Evolutionary conservation across 2,113 vertebrate species (phyloP).

Genomic region (Hemicordylus capensis): DNA sequence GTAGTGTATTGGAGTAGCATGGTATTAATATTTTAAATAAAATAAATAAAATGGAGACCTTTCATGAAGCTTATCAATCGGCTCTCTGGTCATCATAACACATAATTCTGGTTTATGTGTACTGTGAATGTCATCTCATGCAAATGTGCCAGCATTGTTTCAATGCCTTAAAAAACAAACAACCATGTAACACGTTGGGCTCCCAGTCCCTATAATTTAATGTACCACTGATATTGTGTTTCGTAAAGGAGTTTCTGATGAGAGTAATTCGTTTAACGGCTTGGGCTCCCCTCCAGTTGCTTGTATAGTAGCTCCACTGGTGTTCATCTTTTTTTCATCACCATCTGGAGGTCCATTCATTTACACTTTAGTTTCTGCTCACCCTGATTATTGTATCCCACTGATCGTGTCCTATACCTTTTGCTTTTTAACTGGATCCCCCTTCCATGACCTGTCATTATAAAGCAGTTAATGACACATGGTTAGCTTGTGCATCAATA

Average conservation of each 20-base stretch:
- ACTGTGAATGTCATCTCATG: background rate
- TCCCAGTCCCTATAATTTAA: background rate
- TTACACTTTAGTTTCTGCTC: conserved; percentile 41
- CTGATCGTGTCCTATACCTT: conserved; percentile 57
- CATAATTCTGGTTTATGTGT: background rate
- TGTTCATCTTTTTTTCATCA: conserved; percentile 72
- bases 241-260: background rate
- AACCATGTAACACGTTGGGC: background rate
- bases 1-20: too few species aligned
- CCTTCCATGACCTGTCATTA: conserved; percentile 48
- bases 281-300: conserved; percentile 38
- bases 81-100: background rate
- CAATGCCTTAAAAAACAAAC: too few species aligned
- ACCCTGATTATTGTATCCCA: conserved; percentile 55
- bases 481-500: conserved; percentile 59
- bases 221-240: background rate
- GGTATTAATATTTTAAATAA: too few species aligned
- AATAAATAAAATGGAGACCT: too few species aligned
- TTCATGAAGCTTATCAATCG: too few species aligned
- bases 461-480: conserved; percentile 59
- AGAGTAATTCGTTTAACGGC: background rate
- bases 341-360: conserved; percentile 65
- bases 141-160: background rate
- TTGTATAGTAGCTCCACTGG: conserved; percentile 43
- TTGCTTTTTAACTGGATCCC: conserved; percentile 57